phyloP scores from a whole-genome alignment of 2,113 vertebrate species.

The Sitta europaea region DNA sequence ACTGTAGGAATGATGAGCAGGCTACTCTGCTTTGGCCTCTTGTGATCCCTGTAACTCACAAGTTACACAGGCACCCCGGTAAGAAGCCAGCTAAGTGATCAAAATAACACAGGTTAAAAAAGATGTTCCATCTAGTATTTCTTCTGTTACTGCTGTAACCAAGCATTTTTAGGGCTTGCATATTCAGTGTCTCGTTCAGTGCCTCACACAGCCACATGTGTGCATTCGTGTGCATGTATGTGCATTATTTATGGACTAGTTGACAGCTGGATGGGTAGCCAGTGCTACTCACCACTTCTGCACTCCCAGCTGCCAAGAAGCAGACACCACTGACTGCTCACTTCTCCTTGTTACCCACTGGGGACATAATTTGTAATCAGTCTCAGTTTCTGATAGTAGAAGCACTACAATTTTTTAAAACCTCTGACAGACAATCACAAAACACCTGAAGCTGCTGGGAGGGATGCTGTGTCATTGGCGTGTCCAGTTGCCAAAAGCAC shows the following conservation, averaged over 20 bases:
- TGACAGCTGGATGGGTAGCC: not conserved
- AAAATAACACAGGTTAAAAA: not conserved
- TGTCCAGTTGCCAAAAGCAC: not conserved
- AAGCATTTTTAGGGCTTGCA: not conserved
- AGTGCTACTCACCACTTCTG: not conserved
- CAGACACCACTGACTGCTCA: not conserved
- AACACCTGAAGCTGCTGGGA: not conserved
- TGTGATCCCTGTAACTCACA: not conserved
- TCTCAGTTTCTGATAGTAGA: not conserved
- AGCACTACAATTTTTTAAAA: not conserved
- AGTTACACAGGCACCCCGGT: rapidly evolving
- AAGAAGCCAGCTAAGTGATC: not conserved
- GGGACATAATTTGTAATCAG: not conserved
- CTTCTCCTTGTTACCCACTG: not conserved
- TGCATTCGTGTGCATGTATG: too few relatives aligned
- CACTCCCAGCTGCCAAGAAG: not conserved
- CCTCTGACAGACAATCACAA: not conserved
- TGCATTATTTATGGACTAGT: not conserved
- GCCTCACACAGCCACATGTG: too few relatives aligned
- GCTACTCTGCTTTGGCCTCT: not conserved
- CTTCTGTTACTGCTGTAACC: not conserved
- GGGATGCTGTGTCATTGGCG: not conserved
- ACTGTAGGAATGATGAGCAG: not conserved
- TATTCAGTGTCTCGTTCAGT: not conserved
- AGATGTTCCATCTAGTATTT: not conserved